Percentiles rank a stretch among this genome's conserved stretches.
phyloP scores from a whole-genome alignment of 2,888 invertebrate species.

The Emmelina monodactyla region DNA sequence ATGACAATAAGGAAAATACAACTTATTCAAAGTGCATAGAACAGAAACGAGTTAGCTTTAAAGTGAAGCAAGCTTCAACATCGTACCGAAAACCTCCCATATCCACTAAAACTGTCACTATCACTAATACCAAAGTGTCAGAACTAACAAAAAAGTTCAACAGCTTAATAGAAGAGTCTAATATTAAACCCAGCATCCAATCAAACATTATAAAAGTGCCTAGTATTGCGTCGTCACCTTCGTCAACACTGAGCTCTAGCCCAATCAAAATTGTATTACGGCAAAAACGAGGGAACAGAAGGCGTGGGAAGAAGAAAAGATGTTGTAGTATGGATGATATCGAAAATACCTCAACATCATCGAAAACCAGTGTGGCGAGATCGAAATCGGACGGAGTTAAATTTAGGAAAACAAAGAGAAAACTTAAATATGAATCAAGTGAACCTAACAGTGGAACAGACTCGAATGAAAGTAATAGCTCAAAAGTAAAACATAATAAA shows the following conservation, averaged over 20 bases:
- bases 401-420: constrained; percentile 37
- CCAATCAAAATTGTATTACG: constrained; percentile 58
- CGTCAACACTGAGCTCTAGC: constrained; percentile 52
- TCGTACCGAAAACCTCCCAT: constrained; percentile 49
- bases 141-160: constrained; percentile 76
- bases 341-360: constrained; percentile 37
- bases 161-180: constrained; percentile 63
- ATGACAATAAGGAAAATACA: constrained; percentile 19
- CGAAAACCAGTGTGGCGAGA: constrained; percentile 43
- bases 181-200: constrained; percentile 33
- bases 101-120: constrained; percentile 50
- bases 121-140: constrained; percentile 68
- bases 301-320: constrained; percentile 54
- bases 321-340: constrained; percentile 58
- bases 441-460: constrained; percentile 47
- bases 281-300: constrained; percentile 49
- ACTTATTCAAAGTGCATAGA: neutral
- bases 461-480: constrained; percentile 43
- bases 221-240: constrained; percentile 53
- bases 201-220: constrained; percentile 64
- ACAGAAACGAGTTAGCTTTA: constrained; percentile 68
- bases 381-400: constrained; percentile 57
- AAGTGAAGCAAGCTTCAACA: constrained; percentile 60
- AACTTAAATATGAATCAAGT: constrained; percentile 40
- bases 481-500: constrained; percentile 21